Base-by-base conservation (phyloP, 2,888 invertebrate species). In the Scaptomyza cyrtandrae region DNA sequence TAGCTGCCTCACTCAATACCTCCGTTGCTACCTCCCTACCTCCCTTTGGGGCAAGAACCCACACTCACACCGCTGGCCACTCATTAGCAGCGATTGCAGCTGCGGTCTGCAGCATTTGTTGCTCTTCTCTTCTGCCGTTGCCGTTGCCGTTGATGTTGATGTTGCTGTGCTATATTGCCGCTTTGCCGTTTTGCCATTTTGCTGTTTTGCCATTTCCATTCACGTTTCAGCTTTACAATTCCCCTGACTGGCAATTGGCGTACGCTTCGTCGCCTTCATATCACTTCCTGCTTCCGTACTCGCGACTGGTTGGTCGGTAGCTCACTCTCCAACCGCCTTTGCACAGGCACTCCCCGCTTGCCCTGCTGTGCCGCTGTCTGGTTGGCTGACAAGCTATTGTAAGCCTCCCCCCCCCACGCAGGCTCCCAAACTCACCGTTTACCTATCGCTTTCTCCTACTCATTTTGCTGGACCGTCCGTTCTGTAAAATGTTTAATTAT, bases 1-100 rank as follows among this genome's bases (percentile, higher is more conserved):
- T 9, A 45, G 7, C 6, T 45, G 2, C 3, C 44, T 24, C 35
- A 1, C 13, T 11, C 29, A 29, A 24, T 24, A 24, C 24, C 24
- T 24, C 2, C 16, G 13, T 16, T 10, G 13, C 5, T 24, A 24
- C 24, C 2, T 24, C 31, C 3, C 13, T 10, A 4, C 24, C 16
- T 9, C 31, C 46, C 11, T 13, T 19, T 10, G 16, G 10, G 41
- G 41, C 13, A 33, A 13, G 48, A 19, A 16, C 41, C 16, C 41
- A 37, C 48, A 39, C n/a, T 19, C 49, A 19, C n/a, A 44, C 62
- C 29, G 27, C 54, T 52, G 63, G 71, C 67, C 80, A 78, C 85
- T 82, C 82, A 82, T 82, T 82, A 82, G 80, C 78, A 85, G 82
- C 71, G 85, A 80, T 85, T 80, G 75, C 86, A 78, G 68, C 63